Evolutionary conservation across 35 echinoderm and acorn worm genomes (phyloP).

Genomic region (Amphiura filiformis): DNA sequence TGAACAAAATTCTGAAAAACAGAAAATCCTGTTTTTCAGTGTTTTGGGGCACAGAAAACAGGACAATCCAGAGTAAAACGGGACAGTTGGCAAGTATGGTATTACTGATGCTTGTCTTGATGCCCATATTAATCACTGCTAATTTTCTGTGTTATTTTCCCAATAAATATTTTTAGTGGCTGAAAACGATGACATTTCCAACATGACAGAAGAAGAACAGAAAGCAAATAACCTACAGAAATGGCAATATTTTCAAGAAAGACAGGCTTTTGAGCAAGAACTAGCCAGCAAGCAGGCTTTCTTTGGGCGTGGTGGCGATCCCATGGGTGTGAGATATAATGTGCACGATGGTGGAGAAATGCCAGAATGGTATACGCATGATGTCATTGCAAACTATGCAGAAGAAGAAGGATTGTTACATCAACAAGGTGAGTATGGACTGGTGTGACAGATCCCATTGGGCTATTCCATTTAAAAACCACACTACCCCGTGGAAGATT

Average conservation of each 20-base stretch:
- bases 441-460: background rate
- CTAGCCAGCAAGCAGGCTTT: background rate
- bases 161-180: conserved; percentile 4
- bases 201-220: background rate
- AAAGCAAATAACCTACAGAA: conserved; percentile 63
- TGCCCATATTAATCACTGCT: no score
- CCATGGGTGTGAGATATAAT: background rate
- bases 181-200: background rate
- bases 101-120: no score
- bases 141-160: no score
- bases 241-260: conserved; percentile 68
- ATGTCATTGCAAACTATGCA: conserved; percentile 65
- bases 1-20: no score
- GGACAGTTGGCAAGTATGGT: no score
- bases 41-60: no score
- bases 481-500: no score
- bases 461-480: no score
- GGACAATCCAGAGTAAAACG: no score
- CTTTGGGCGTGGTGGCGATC: conserved; percentile 38
- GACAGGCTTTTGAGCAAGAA: conserved; percentile 30
- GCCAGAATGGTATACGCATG: conserved; percentile 68
- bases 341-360: conserved; percentile 47
- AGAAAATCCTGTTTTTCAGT: no score
- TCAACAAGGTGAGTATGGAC: background rate
- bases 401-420: conserved; percentile 5